Percentiles rank a stretch among this genome's conserved stretches.
These are phyloP conservation scores for Anthonomus grandis DNA, from an alignment of 1,140 invertebrate genomes.

Conservation along the genomic window DNA sequence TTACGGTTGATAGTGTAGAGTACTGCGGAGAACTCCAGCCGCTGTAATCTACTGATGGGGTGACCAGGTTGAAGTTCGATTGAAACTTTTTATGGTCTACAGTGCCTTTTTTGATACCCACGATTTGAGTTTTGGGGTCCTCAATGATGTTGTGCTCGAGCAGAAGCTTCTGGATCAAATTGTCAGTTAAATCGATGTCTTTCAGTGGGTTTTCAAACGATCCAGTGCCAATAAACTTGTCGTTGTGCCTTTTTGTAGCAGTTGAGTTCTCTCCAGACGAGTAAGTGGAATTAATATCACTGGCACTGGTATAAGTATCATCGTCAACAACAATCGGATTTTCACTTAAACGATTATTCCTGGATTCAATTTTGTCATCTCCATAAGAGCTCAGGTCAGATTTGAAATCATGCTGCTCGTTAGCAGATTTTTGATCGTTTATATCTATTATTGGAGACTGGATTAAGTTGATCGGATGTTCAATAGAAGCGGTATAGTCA, in stretches of 20 bases:
- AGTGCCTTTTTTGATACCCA: slow-evolving; percentile 5
- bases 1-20: neutral
- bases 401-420: too few species aligned
- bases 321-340: slow-evolving; percentile 47
- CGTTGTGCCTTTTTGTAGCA: slow-evolving; percentile 27
- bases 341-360: slow-evolving; percentile 34
- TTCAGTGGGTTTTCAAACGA: neutral
- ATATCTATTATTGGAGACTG: slow-evolving; percentile 63
- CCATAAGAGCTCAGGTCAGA: neutral
- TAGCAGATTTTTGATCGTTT: slow-evolving; percentile 28
- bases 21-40: neutral
- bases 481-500: slow-evolving; percentile 61
- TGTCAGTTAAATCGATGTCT: slow-evolving; percentile 4
- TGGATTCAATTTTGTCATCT: neutral
- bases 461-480: slow-evolving; percentile 61
- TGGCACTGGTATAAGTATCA: slow-evolving; percentile 38
- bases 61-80: too few species aligned
- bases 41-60: neutral
- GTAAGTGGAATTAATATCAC: slow-evolving; percentile 27
- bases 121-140: slow-evolving; percentile 12
- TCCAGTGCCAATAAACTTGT: slow-evolving; percentile 15
- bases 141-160: slow-evolving; percentile 20
- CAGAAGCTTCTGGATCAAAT: slow-evolving; percentile 30
- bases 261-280: neutral
- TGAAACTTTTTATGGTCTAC: neutral